phyloP scores from a whole-genome alignment of 2,888 invertebrate species.

The Pediacus dermestoides region DNA sequence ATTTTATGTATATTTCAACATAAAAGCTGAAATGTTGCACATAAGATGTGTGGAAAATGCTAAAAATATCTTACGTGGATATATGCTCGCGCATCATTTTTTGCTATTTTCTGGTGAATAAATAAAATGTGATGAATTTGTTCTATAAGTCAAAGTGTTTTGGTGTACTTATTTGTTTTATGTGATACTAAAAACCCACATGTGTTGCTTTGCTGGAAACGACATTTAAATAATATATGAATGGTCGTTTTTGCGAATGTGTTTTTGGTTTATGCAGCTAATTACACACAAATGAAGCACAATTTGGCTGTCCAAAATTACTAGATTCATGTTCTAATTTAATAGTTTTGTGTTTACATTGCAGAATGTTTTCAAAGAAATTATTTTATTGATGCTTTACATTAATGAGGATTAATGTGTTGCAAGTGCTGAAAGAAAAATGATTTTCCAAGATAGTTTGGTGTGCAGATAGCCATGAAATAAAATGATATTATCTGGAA shows the following conservation, averaged over 20 bases:
- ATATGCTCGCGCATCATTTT: too few relatives aligned
- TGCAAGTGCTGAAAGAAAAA: too few relatives aligned
- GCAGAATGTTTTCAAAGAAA: too few relatives aligned
- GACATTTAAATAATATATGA: conserved; percentile 2
- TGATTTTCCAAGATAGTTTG: too few relatives aligned
- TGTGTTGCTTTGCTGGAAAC: background rate
- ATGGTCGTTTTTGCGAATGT: conserved; percentile 3
- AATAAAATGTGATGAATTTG: conserved; percentile 5
- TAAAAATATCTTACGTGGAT: background rate
- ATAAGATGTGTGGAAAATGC: background rate
- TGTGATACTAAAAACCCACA: conserved; percentile 1
- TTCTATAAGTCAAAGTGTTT: background rate
- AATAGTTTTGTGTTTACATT: too few relatives aligned
- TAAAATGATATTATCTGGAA: too few relatives aligned
- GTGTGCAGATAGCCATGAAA: too few relatives aligned
- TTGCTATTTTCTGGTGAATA: too few relatives aligned
- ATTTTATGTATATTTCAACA: background rate
- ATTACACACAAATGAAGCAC: conserved; percentile 1
- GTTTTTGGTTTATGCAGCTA: background rate
- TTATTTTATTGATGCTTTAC: too few relatives aligned
- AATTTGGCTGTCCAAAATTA: too few relatives aligned
- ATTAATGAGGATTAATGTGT: too few relatives aligned
- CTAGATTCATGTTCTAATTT: too few relatives aligned
- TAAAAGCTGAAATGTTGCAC: background rate
- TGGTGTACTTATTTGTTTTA: background rate